Conservation (phyloP, 1,140 invertebrate genomes). For the Andricus grossulariae region DNA sequence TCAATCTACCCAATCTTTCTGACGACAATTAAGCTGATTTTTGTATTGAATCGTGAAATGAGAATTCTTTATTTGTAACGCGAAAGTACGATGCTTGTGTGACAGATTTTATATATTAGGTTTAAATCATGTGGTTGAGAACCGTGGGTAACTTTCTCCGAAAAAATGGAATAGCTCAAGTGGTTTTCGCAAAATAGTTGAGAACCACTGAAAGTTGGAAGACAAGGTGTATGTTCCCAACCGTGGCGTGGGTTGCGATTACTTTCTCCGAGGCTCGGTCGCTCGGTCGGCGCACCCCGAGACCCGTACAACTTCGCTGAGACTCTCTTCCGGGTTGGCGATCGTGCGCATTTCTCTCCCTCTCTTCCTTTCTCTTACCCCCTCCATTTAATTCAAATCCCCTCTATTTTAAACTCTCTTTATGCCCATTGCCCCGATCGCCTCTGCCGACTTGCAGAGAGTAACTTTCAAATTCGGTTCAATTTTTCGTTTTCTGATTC, state of each 20-base stretch:
- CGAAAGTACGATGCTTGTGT: too few relatives aligned
- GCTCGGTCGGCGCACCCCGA: conserved; percentile 60
- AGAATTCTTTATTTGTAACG: too few relatives aligned
- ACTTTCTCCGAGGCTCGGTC: conserved; percentile 63
- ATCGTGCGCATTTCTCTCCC: conserved; percentile 47
- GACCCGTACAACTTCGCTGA: conserved; percentile 56
- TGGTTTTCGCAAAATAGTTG: background rate
- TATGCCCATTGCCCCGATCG: background rate
- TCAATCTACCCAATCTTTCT: too few relatives aligned
- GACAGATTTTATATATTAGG: too few relatives aligned
- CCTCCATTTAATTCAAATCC: conserved; percentile 33
- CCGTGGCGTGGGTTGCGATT: conserved; percentile 65
- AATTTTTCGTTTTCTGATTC: conserved; percentile 11
- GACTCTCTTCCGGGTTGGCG: conserved; percentile 66
- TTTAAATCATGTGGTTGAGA: background rate
- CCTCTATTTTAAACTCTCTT: conserved; percentile 3
- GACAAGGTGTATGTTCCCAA: conserved; percentile 58
- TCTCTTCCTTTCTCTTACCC: conserved; percentile 54
- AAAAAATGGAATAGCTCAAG: background rate
- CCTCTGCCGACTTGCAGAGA: background rate
- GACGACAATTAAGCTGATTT: too few relatives aligned
- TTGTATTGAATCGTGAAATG: too few relatives aligned
- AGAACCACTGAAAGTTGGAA: conserved; percentile 40
- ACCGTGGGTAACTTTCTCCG: background rate
- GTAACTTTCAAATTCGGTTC: conserved; percentile 25